These are phyloP conservation scores for Epicampocera succincta DNA, from an alignment of 2,888 invertebrate species.

Conservation along the genomic window DNA sequence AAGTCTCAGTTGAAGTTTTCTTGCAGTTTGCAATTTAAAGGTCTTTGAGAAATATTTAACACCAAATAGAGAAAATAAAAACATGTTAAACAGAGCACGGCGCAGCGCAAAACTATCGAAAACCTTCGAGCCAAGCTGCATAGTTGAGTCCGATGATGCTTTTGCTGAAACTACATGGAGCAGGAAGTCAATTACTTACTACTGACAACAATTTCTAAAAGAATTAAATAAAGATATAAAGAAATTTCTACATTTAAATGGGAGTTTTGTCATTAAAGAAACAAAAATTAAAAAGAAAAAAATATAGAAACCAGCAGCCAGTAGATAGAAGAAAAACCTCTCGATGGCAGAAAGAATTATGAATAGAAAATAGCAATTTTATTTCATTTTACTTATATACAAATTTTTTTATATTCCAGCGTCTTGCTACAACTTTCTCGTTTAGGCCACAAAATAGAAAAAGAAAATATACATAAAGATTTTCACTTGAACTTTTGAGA, in stretches of 20 bases:
- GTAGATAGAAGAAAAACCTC: slow-evolving; percentile 24
- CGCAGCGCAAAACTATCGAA: slow-evolving; percentile 17
- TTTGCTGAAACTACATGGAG: slow-evolving; percentile 64
- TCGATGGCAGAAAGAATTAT: slow-evolving; percentile 61
- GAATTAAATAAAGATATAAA: neutral
- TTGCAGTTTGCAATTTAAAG: slow-evolving; percentile 47
- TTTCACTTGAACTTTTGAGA: slow-evolving; percentile 69
- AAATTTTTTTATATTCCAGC: slow-evolving; percentile 18
- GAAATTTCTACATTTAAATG: slow-evolving; percentile 48
- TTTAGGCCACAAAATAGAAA: slow-evolving; percentile 69
- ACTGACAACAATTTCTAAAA: slow-evolving; percentile 41
- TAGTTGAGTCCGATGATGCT: slow-evolving; percentile 24
- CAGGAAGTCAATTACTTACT: slow-evolving; percentile 65
- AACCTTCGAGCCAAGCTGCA: slow-evolving; percentile 40
- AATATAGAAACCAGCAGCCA: neutral
- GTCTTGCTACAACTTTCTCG: slow-evolving; percentile 67
- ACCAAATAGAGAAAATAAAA: slow-evolving; percentile 23
- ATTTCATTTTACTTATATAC: slow-evolving; percentile 40
- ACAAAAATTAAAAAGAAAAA: slow-evolving; percentile 9
- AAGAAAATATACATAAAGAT: slow-evolving; percentile 69
- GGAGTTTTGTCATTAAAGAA: slow-evolving; percentile 35
- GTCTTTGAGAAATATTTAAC: slow-evolving; percentile 53
- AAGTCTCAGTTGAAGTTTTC: slow-evolving; percentile 54
- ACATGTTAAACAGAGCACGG: slow-evolving; percentile 2
- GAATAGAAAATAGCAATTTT: slow-evolving; percentile 65